Evolutionary conservation across 2,888 invertebrate genomes (phyloP).

Genomic region (Amblyteles armatorius): DNA sequence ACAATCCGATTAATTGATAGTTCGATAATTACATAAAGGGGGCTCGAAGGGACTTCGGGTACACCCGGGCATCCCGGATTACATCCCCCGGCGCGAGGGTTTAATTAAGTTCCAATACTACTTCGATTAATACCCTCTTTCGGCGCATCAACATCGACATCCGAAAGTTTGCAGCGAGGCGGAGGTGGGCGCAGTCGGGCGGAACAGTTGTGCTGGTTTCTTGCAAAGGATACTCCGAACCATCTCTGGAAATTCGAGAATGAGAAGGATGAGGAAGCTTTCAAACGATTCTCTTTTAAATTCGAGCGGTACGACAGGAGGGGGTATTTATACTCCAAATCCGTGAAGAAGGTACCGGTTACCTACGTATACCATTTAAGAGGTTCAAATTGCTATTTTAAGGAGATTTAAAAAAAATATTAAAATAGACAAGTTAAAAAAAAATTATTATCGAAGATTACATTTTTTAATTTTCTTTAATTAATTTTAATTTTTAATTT

Average conservation of each 20-base stretch:
- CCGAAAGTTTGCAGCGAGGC: conserved; percentile 37
- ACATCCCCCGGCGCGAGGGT: conserved; percentile 11
- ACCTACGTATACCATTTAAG: not conserved
- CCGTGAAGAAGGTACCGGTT: not conserved
- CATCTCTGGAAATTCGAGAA: not conserved
- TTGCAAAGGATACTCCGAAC: not conserved
- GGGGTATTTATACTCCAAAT: not conserved
- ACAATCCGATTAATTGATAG: conserved; percentile 44
- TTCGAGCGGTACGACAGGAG: not conserved
- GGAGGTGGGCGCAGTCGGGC: not conserved
- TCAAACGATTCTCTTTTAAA: not conserved
- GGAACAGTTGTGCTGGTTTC: not conserved
- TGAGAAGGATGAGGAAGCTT: not conserved
- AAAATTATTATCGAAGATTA: not conserved
- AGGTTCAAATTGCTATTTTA: not conserved
- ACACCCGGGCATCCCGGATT: not conserved
- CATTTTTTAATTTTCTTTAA: not conserved
- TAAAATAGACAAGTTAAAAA: not conserved
- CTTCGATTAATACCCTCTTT: conserved; percentile 22
- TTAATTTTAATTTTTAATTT: not conserved
- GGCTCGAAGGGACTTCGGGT: not conserved
- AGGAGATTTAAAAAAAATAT: not conserved
- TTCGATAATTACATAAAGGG: conserved; percentile 50
- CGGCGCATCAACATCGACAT: conserved; percentile 28
- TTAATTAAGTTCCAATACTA: conserved; percentile 50